Conservation (phyloP, 2,113 vertebrate species). For the Callocephalon fimbriatum region DNA sequence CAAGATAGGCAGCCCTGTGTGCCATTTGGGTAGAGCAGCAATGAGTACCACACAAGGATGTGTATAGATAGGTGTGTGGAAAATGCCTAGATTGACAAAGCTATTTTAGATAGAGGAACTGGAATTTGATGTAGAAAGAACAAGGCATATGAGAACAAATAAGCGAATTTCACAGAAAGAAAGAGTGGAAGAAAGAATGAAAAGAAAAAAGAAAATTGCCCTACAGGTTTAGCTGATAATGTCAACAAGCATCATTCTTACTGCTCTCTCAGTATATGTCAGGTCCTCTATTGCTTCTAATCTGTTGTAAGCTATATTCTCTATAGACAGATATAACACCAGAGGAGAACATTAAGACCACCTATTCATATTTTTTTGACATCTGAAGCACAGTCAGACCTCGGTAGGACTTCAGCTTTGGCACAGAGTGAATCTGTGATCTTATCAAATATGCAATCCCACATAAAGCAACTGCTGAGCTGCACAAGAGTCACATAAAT, state of each 20-base stretch:
- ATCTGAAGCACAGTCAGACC: slow-evolving; percentile 74
- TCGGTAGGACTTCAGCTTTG: slow-evolving; percentile 51
- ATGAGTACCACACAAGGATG: not conserved
- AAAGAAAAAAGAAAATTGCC: slow-evolving; percentile 67
- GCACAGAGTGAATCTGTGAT: slow-evolving; percentile 56
- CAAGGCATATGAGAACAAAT: slow-evolving; percentile 54
- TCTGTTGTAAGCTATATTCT: slow-evolving; percentile 78
- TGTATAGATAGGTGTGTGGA: not conserved
- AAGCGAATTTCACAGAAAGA: slow-evolving; percentile 64
- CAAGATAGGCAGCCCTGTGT: slow-evolving; percentile 28
- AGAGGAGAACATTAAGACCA: slow-evolving; percentile 72
- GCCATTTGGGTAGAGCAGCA: not conserved
- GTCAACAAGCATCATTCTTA: slow-evolving; percentile 72
- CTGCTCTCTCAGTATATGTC: slow-evolving; percentile 52
- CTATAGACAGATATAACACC: slow-evolving; percentile 71
- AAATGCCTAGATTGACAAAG: slow-evolving; percentile 66
- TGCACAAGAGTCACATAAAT: slow-evolving; percentile 50
- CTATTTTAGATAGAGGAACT: slow-evolving; percentile 65
- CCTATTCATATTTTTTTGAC: slow-evolving; percentile 75
- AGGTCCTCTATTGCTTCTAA: slow-evolving; percentile 75
- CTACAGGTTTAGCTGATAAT: slow-evolving; percentile 76
- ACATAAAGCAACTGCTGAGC: slow-evolving; percentile 40
- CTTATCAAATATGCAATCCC: slow-evolving; percentile 63
- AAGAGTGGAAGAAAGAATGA: slow-evolving; percentile 52
- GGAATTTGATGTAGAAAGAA: slow-evolving; percentile 35